Evolutionary conservation across 1,140 invertebrate genomes (phyloP).

Genomic region (Microplitis demolitor): DNA sequence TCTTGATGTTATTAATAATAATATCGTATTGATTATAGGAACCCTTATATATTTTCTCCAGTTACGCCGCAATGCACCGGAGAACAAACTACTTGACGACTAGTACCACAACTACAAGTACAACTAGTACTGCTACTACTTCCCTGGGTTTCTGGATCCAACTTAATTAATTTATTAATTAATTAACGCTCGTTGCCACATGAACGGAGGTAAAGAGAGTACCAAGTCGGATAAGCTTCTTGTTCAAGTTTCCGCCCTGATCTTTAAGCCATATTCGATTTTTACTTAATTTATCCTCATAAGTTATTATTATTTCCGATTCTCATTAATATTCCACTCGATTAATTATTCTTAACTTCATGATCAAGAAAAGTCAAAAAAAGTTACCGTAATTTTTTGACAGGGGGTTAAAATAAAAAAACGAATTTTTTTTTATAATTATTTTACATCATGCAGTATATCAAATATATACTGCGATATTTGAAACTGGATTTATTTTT

Average conservation of each 20-base stretch:
- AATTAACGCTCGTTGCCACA: constrained; percentile 41
- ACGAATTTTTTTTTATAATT: too few relatives aligned
- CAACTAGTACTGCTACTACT: constrained; percentile 1
- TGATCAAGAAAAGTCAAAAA: too few relatives aligned
- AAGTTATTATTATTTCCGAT: too few relatives aligned
- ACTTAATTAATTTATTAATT: constrained; percentile 47
- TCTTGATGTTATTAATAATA: too few relatives aligned
- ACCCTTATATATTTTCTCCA: too few relatives aligned
- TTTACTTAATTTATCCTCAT: background rate
- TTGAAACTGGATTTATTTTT: background rate
- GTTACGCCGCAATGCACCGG: too few relatives aligned
- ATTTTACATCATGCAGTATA: too few relatives aligned
- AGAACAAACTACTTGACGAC: too few relatives aligned
- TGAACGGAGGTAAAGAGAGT: constrained; percentile 13
- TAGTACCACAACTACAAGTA: background rate
- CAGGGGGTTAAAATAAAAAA: background rate
- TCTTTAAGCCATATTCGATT: background rate
- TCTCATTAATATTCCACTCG: too few relatives aligned
- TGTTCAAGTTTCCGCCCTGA: constrained; percentile 10
- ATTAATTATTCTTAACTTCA: background rate
- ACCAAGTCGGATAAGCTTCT: constrained; percentile 11
- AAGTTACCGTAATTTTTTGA: too few relatives aligned
- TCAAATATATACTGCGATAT: background rate
- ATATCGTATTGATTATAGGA: too few relatives aligned
- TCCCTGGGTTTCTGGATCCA: constrained; percentile 21